These are phyloP conservation scores for Apis cerana DNA, from an alignment of 1,140 invertebrate species.

Conservation along the genomic window DNA sequence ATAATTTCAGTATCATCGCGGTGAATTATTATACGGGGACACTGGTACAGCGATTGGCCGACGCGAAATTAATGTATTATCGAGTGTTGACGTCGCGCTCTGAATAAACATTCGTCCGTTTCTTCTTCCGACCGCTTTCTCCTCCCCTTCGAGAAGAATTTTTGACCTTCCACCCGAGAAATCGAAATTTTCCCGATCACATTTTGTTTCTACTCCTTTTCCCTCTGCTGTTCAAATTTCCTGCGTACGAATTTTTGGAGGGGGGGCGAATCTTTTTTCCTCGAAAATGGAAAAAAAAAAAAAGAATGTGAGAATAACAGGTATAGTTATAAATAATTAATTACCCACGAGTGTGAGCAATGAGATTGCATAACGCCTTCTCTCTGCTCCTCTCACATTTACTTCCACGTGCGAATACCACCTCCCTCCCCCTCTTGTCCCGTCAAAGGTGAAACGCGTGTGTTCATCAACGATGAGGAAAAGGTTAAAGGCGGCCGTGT, in stretches of 20 bases:
- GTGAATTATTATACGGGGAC: constrained; percentile 34
- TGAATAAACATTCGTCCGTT: not conserved
- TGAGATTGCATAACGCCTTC: constrained; percentile 47
- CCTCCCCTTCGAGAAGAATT: no score
- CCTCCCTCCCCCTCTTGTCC: not conserved
- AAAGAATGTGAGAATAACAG: no score
- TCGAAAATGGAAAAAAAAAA: no score
- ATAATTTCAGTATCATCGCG: constrained; percentile 52
- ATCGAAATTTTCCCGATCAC: no score
- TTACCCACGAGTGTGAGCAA: constrained; percentile 50
- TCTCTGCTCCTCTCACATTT: not conserved
- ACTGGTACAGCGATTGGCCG: constrained; percentile 5
- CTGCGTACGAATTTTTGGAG: no score
- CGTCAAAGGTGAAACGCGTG: constrained; percentile 8
- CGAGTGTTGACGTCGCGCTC: constrained; percentile 10
- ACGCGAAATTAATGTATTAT: constrained; percentile 29
- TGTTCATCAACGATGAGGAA: not conserved
- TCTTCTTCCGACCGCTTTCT: not conserved
- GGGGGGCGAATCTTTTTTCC: no score
- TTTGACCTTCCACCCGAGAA: no score
- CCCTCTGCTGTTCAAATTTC: no score
- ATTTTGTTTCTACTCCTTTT: no score
- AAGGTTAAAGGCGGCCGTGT: constrained; percentile 9
- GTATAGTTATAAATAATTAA: not conserved
- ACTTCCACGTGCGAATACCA: not conserved